Base-by-base conservation (phyloP, 1,140 invertebrate genomes). In the Trachymyrmex septentrionalis region DNA sequence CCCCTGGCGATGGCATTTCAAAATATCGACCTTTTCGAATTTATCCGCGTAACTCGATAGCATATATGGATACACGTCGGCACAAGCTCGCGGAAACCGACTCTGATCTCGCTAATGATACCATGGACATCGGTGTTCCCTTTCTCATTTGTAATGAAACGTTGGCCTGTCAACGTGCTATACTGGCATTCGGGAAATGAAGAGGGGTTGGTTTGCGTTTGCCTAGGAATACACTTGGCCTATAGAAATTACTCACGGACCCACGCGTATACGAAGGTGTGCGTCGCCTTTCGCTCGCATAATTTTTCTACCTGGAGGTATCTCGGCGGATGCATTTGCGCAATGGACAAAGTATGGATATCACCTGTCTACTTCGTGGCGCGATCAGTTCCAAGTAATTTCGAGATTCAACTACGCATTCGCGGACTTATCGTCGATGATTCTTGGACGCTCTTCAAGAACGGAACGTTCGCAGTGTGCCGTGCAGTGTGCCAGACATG, bases 21-120 rank as follows among this genome's bases (percentile, higher is more conserved):
- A 92, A 94, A 93, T 94, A 94, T 94, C 93, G 92, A 94, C 90
- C 93, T 86, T 85, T 86, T 88, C 90, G 92, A 93, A 93, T 93
- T 92, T 91, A 93, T 77, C 86, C 72, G 87, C 86, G 75, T 92
- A 89, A 93, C 88, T 87, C 90, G 89, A 88, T 86, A 75, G 9
- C 55, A 61, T 21, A 50, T 61, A 69, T 38, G 44, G 55, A 7
- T 30, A 80, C 38, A 69, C 64, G 48, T 66, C 38, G 59, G 27
- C n/a, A 50, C 24, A 44, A 19, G 44, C 44, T 87, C 69, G 27
- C 86, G 44, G 80, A 75, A 84, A 50, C 69, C 57, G 80, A 84
- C 80, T 84, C 59, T n/a, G 80, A 73, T 73, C 80, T 69, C 69
- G 80, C 80, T 84, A 84, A 84, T 75, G 80, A 84, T 61, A 67